Conservation (phyloP, 2,888 invertebrate species). For the Sussaba pulchella region DNA sequence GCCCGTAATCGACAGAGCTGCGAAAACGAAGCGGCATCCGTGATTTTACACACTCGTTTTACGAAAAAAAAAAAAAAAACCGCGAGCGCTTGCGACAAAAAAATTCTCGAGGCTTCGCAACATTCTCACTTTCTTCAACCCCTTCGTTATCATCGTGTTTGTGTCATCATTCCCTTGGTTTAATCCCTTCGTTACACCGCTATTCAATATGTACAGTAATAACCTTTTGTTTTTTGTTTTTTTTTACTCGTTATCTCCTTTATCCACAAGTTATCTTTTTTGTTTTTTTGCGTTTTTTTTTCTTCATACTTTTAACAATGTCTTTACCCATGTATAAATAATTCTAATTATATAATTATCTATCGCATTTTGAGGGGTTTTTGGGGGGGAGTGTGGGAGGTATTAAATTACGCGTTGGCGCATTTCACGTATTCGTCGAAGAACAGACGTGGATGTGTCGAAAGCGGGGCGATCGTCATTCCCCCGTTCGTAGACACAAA, state of each 20-base stretch:
- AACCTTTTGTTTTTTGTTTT: too few relatives aligned
- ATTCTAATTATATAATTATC: slow-evolving; percentile 66
- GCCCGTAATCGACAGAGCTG: slow-evolving; percentile 64
- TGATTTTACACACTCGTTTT: slow-evolving; percentile 61
- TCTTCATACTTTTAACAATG: slow-evolving; percentile 65
- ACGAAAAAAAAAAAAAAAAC: too few relatives aligned
- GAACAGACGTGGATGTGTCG: too few relatives aligned
- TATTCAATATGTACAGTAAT: slow-evolving; percentile 70
- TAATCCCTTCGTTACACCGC: slow-evolving; percentile 56
- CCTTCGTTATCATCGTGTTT: slow-evolving; percentile 38
- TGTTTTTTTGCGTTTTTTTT: slow-evolving; percentile 61
- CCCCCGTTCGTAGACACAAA: slow-evolving; percentile 25
- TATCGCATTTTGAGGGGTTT: slow-evolving; percentile 51
- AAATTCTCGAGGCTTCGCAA: slow-evolving; percentile 45
- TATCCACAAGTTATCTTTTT: slow-evolving; percentile 73
- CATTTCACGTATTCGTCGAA: slow-evolving; percentile 16
- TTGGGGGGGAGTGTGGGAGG: background rate
- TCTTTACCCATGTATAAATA: slow-evolving; percentile 68
- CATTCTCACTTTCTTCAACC: slow-evolving; percentile 29
- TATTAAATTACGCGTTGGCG: slow-evolving; percentile 29
- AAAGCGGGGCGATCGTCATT: too few relatives aligned
- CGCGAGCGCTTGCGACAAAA: too few relatives aligned
- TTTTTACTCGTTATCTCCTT: slow-evolving; percentile 71
- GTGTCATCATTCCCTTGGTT: slow-evolving; percentile 46
- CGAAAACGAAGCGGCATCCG: slow-evolving; percentile 61